Percentiles rank a stretch among this genome's conserved stretches.
Evolutionary conservation across 2,888 invertebrate genomes (phyloP).

Genomic region (Isoperla grammatica): DNA sequence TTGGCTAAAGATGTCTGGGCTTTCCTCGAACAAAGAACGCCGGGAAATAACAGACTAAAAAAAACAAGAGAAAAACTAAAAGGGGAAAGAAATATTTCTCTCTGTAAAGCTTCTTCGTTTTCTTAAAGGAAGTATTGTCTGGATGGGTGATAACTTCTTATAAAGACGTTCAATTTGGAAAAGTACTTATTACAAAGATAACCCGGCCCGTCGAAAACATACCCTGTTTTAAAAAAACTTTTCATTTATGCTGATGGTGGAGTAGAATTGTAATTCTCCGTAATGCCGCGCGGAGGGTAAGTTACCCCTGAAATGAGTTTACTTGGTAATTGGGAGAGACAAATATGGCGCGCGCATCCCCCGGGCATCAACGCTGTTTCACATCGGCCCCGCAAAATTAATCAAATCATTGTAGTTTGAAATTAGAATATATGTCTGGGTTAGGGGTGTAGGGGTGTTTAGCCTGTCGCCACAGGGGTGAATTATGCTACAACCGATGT

Average conservation of each 20-base stretch:
- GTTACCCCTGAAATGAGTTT: background rate
- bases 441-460: background rate
- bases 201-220: too few relatives aligned
- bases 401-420: slow-evolving; percentile 16
- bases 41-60: too few relatives aligned
- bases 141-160: slow-evolving; percentile 3
- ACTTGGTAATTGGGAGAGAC: slow-evolving; percentile 8
- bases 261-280: background rate
- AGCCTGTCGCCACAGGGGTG: slow-evolving; percentile 4
- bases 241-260: slow-evolving; percentile 6
- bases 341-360: background rate
- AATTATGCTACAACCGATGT: slow-evolving; percentile 12
- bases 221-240: background rate
- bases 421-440: slow-evolving; percentile 15
- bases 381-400: slow-evolving; percentile 7
- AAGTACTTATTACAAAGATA: background rate
- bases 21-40: too few relatives aligned
- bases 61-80: too few relatives aligned
- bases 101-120: too few relatives aligned
- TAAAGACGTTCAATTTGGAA: slow-evolving; percentile 7
- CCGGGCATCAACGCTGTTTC: background rate
- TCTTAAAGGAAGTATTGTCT: too few relatives aligned
- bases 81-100: too few relatives aligned
- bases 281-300: background rate
- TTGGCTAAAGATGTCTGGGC: too few relatives aligned